Conservation (phyloP, 2,797 vertebrate genomes). For the Liasis olivaceus region DNA sequence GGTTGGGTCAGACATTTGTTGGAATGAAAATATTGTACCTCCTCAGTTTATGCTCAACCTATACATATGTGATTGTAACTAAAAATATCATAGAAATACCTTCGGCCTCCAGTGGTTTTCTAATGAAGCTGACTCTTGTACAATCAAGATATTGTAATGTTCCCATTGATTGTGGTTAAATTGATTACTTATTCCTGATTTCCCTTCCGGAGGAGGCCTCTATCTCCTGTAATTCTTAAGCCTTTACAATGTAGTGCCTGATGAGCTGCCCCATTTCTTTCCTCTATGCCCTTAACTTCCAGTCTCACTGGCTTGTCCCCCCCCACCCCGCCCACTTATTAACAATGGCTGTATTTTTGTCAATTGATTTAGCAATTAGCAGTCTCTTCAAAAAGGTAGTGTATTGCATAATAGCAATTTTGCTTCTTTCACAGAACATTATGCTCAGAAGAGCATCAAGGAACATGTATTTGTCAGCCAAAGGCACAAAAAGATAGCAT, state of each 20-base stretch:
- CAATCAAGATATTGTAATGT: not conserved
- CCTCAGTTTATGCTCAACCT: not conserved
- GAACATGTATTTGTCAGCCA: not conserved
- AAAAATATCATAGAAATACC: not conserved
- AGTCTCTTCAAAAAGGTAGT: not conserved
- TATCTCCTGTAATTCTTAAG: not conserved
- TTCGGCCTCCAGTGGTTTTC: not conserved
- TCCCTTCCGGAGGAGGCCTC: not conserved
- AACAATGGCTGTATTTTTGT: not conserved
- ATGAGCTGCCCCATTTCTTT: not conserved
- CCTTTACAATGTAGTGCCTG: not conserved
- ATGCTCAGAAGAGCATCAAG: not conserved
- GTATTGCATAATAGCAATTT: not conserved
- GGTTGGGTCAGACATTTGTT: not conserved
- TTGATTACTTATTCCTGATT: not conserved
- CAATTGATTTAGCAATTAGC: not conserved
- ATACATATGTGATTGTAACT: not conserved
- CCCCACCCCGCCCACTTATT: not conserved
- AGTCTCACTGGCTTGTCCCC: not conserved
- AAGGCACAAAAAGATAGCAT: not conserved
- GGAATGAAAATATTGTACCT: not conserved
- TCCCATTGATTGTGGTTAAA: not conserved
- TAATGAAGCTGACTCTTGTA: not conserved
- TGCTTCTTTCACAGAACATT: not conserved
- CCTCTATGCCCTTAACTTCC: not conserved